These are phyloP conservation scores for Nesogale talazaci DNA, from an alignment of 2,113 vertebrate species.

Conservation along the genomic window DNA sequence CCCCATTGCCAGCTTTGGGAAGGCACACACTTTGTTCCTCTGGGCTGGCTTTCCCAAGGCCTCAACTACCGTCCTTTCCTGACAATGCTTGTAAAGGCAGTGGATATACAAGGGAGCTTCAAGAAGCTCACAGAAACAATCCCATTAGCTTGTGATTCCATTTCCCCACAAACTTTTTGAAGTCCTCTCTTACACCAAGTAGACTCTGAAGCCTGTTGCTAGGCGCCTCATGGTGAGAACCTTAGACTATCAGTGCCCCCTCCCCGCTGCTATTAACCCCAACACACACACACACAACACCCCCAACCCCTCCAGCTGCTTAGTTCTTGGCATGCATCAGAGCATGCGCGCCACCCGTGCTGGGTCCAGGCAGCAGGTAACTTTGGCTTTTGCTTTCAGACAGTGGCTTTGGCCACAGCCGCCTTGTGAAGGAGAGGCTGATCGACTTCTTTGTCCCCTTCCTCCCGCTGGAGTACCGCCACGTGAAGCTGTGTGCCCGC, in stretches of 20 bases:
- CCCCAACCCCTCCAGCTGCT: too few species aligned
- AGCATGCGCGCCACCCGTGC: not conserved
- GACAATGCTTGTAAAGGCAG: not conserved
- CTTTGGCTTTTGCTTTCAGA: slow-evolving; percentile 75
- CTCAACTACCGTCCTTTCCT: not conserved
- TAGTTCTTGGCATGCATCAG: not conserved
- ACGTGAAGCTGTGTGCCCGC: slow-evolving; percentile 91
- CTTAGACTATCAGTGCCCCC: not conserved
- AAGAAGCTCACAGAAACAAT: too few species aligned
- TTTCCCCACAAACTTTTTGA: too few species aligned
- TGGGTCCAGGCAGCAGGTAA: not conserved
- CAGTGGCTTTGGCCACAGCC: slow-evolving; percentile 89
- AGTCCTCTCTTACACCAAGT: too few species aligned
- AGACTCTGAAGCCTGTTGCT: not conserved
- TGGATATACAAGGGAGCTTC: not conserved
- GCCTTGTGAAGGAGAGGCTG: slow-evolving; percentile 90
- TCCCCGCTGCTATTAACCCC: too few species aligned
- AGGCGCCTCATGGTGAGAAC: not conserved
- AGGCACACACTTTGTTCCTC: not conserved
- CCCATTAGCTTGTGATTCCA: too few species aligned
- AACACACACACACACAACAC: too few species aligned
- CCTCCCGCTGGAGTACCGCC: slow-evolving; percentile 94
- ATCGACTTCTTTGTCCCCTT: slow-evolving; percentile 95
- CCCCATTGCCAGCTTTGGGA: not conserved
- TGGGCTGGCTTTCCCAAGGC: not conserved